These are phyloP conservation scores for Dryocosmus kuriphilus DNA, from an alignment of 2,888 invertebrate genomes.

Conservation along the genomic window DNA sequence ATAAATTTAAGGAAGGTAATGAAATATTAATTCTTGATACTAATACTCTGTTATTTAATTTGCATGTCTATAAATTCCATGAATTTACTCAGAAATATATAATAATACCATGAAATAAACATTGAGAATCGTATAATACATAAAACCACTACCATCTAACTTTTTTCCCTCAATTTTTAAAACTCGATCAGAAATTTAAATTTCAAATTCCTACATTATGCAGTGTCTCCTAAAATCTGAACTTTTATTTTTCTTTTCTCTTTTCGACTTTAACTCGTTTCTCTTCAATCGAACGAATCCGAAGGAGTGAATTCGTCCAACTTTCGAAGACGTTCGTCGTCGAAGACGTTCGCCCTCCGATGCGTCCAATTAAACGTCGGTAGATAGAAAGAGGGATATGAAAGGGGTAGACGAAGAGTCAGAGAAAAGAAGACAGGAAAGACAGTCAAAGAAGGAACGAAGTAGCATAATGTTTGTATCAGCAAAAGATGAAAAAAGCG, in stretches of 20 bases:
- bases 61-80: too few species aligned
- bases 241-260: slow-evolving; percentile 18
- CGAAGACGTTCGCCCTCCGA: slow-evolving; percentile 41
- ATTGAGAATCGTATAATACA: background rate
- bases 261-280: slow-evolving; percentile 28
- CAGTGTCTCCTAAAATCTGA: slow-evolving; percentile 16
- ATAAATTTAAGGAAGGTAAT: too few species aligned
- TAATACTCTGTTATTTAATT: too few species aligned
- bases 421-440: slow-evolving; percentile 27
- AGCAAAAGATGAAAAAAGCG: slow-evolving; percentile 52
- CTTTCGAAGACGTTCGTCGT: slow-evolving; percentile 30
- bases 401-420: slow-evolving; percentile 31
- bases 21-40: too few species aligned
- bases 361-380: slow-evolving; percentile 57
- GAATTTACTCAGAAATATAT: too few species aligned
- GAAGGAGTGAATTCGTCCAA: slow-evolving; percentile 36
- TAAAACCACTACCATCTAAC: background rate
- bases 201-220: slow-evolving; percentile 9
- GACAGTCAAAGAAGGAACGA: slow-evolving; percentile 32
- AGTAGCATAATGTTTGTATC: slow-evolving; percentile 54
- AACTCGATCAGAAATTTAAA: background rate
- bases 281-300: slow-evolving; percentile 23
- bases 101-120: background rate
- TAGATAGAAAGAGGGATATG: slow-evolving; percentile 51
- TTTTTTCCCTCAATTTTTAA: background rate